Evolutionary conservation across 2,113 vertebrate species (phyloP), one percentile per base, ranked within the genome.

Genomic region (Meriones unguiculatus): DNA sequence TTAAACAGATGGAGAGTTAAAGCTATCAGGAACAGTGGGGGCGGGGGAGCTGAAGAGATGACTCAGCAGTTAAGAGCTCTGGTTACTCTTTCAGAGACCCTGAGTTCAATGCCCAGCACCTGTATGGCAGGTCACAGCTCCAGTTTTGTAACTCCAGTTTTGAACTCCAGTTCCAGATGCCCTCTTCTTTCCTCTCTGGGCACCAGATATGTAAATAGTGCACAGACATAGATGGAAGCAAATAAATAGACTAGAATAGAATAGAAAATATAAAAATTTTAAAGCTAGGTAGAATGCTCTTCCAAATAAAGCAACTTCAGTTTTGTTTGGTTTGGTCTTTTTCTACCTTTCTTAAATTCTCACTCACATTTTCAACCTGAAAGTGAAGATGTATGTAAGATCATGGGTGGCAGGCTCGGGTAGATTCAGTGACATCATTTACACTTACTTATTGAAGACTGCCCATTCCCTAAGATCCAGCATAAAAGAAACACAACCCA

Each of bases 401-500:
- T 93, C 88, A 93, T 95, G 77, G 96, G 89, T 78, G 88, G 50
- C 62, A 93, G 7, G 24, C n/a, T 94, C 50, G 70, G 90, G 82
- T 70, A 81, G 62, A 87, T 82, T 93, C 88, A 59, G 14, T 97
- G 77, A 92, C 59, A 95, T 87, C 25, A 70, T 95, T 95, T 96
- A 32, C 73, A 93, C 93, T 92, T 91, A 86, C 76, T 95, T 92
- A 95, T 35, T 75, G n/a, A 95, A 87, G 81, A 78, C 84, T 88
- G 28, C 11, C 75, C 20, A 87, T 10, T 24, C 22, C 59, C 3
- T 75, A 89, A 95, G 92, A 96, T 80, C 90, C 69, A 95, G 46
- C 77, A 87, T 72, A 72, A 91, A 95, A 80, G 88, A 89, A 89
- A 96, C 54, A 75, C n/a, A 95, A 96, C 94, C 94, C 38, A 95